Evolutionary conservation across 2,113 vertebrate species (phyloP).

Genomic region (Pachyramphus minor): DNA sequence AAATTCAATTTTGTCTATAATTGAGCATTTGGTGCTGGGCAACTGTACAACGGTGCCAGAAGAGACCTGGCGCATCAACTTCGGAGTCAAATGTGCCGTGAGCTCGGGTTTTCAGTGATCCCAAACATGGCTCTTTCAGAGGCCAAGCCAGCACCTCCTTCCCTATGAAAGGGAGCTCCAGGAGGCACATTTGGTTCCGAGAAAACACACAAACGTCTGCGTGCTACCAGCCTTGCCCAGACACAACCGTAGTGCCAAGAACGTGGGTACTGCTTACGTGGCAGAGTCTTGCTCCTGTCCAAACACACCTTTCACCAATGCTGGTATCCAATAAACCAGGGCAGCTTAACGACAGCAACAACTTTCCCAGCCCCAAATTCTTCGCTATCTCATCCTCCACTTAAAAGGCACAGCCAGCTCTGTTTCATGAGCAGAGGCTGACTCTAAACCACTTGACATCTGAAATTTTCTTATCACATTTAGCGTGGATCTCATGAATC

Average conservation of each 20-base stretch:
- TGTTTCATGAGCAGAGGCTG: conserved; percentile 32
- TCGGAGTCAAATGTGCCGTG: not conserved
- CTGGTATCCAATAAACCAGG: not conserved
- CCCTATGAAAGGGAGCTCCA: not conserved
- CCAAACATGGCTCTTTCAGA: not conserved
- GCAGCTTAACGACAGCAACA: not conserved
- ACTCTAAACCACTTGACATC: conserved; percentile 64
- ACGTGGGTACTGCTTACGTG: accelerated
- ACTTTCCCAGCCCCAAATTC: conserved; percentile 42
- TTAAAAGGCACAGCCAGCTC: conserved; percentile 54
- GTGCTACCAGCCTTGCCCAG: not conserved
- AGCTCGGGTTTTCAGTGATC: not conserved
- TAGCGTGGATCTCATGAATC: conserved; percentile 59
- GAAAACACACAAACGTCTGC: not conserved
- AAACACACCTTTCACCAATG: accelerated
- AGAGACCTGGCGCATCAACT: not conserved
- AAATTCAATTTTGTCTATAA: conserved; percentile 71
- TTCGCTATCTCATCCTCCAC: conserved; percentile 38
- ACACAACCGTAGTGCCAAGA: not conserved
- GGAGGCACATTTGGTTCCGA: not conserved
- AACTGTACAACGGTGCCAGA: conserved; percentile 25
- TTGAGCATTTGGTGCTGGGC: conserved; percentile 62
- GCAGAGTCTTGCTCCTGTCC: not conserved
- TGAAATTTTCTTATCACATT: conserved; percentile 62
- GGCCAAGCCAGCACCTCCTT: not conserved